These are phyloP conservation scores for Ceryle rudis DNA, from an alignment of 2,797 vertebrate species.

Conservation along the genomic window DNA sequence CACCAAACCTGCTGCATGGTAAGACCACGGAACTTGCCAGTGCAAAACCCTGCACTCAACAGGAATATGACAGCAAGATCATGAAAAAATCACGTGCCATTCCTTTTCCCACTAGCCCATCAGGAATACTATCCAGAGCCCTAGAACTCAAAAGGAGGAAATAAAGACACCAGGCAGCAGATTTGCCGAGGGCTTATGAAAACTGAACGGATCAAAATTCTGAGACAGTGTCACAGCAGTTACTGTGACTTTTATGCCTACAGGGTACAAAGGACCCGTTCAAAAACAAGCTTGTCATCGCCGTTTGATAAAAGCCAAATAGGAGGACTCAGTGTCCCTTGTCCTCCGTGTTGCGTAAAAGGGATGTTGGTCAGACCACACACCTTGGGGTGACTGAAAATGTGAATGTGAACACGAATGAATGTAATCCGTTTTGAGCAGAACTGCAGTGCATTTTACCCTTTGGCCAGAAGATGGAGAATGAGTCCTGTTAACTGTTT, in stretches of 20 bases:
- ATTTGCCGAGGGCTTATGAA: accelerated
- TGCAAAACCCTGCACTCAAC: accelerated
- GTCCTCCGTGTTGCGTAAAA: background rate
- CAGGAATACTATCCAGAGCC: background rate
- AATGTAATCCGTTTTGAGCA: accelerated
- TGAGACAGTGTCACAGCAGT: background rate
- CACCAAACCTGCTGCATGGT: background rate
- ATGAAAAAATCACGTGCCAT: background rate
- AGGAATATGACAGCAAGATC: background rate
- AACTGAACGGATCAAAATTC: background rate
- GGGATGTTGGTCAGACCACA: background rate
- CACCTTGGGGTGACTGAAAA: accelerated
- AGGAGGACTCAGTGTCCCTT: background rate
- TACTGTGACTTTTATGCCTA: accelerated
- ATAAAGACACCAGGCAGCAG: background rate
- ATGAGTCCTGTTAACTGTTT: background rate
- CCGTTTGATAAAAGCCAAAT: background rate
- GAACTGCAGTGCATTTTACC: accelerated
- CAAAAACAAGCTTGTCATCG: background rate
- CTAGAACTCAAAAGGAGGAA: background rate
- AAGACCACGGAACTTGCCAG: background rate
- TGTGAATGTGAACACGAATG: background rate
- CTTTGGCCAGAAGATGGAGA: background rate
- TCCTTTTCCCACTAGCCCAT: background rate
- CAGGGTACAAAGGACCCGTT: background rate